These are phyloP conservation scores for Cyphomyrus plagiostoma DNA, from an alignment of 2,113 vertebrate species.

Conservation along the genomic window DNA sequence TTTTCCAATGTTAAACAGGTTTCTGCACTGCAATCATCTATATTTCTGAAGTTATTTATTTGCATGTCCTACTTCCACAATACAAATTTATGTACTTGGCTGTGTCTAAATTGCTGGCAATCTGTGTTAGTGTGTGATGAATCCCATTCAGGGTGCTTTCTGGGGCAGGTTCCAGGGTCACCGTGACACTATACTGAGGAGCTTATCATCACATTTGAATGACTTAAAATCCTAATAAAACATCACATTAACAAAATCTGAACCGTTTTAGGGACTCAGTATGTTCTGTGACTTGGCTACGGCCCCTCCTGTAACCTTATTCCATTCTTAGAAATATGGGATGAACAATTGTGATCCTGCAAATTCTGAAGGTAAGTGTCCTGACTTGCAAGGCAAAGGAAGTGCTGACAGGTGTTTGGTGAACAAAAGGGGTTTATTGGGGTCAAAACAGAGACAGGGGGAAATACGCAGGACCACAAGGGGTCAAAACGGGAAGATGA, in stretches of 20 bases:
- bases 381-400: background rate
- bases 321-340: background rate
- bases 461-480: background rate
- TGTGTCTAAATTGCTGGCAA: too few relatives aligned
- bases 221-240: background rate
- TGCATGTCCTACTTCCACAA: too few relatives aligned
- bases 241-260: background rate
- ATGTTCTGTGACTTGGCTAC: background rate
- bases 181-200: too few relatives aligned
- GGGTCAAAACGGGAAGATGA: background rate
- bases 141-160: too few relatives aligned
- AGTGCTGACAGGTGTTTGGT: background rate
- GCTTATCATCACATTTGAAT: too few relatives aligned
- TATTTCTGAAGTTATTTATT: too few relatives aligned
- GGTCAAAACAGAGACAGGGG: background rate
- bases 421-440: background rate
- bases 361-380: background rate
- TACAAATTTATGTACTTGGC: too few relatives aligned
- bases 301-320: background rate
- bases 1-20: too few relatives aligned
- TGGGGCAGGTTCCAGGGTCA: too few relatives aligned
- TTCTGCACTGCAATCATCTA: too few relatives aligned
- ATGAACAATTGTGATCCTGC: background rate
- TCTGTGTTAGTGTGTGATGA: too few relatives aligned
- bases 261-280: background rate